These are phyloP conservation scores for Argya squamiceps DNA, from an alignment of 2,797 vertebrate genomes.

Conservation along the genomic window DNA sequence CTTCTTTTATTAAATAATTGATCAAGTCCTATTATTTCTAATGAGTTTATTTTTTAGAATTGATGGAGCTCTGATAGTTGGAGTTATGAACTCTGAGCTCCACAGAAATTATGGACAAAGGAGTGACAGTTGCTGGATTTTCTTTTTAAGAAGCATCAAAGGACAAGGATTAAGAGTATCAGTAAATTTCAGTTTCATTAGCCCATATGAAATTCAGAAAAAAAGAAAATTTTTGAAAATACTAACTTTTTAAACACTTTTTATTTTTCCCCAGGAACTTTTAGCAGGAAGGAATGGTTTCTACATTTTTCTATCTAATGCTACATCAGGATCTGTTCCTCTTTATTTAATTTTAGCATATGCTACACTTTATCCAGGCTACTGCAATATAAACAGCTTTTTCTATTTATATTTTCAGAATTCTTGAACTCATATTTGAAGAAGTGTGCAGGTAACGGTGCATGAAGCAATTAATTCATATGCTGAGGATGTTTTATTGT, in stretches of 20 bases:
- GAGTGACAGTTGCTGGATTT: background rate
- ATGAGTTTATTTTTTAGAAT: background rate
- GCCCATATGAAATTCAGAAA: background rate
- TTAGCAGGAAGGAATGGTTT: background rate
- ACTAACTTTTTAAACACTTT: rapidly evolving
- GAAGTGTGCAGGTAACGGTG: rapidly evolving
- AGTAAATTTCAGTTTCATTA: background rate
- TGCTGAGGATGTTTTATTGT: slow-evolving; percentile 57
- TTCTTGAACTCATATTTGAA: background rate
- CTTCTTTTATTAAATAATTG: background rate
- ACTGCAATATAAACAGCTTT: background rate
- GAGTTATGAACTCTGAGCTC: background rate
- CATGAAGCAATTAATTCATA: slow-evolving; percentile 43
- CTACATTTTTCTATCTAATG: background rate
- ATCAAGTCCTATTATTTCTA: background rate
- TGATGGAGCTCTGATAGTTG: background rate
- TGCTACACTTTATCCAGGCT: background rate
- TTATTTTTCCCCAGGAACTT: background rate
- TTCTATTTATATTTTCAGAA: background rate
- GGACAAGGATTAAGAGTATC: background rate
- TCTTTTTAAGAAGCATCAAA: background rate
- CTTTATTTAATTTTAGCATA: background rate
- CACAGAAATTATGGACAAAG: background rate
- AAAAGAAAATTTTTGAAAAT: background rate
- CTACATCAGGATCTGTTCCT: background rate